These are phyloP conservation scores for Porphyrio hochstetteri DNA, from an alignment of 2,113 vertebrate genomes.

Conservation along the genomic window DNA sequence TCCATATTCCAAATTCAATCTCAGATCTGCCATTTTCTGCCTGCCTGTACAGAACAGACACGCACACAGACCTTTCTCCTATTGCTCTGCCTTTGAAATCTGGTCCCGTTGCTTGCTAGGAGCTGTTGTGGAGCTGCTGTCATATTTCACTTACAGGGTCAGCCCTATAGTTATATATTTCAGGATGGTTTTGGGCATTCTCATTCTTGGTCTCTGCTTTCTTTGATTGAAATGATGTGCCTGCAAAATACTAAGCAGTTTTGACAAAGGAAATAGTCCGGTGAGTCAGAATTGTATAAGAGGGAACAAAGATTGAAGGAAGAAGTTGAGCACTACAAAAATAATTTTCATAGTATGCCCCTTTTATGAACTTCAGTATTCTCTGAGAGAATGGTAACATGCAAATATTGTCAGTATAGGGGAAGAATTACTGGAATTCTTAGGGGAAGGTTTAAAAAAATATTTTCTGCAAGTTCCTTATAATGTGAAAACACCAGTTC, in stretches of 20 bases:
- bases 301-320: not conserved
- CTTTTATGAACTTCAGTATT: conserved; percentile 10
- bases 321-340: conserved; percentile 10
- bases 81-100: conserved; percentile 6
- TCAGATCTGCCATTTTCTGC: not conserved
- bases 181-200: not conserved
- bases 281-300: not conserved
- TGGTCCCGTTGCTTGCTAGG: not conserved
- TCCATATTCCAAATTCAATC: not conserved
- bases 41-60: not conserved
- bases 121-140: not conserved
- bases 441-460: not conserved
- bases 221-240: not conserved
- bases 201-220: not conserved
- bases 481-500: not conserved
- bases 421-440: conserved; percentile 2
- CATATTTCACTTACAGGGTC: not conserved
- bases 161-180: conserved; percentile 15
- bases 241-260: not conserved
- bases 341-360: not conserved
- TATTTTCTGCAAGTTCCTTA: not conserved
- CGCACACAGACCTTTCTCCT: not conserved
- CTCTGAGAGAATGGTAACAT: not conserved
- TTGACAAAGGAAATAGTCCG: not conserved
- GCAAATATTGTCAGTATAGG: not conserved